Percentiles rank a stretch among this genome's conserved stretches.
These are phyloP conservation scores for Dysidea cf. avara DNA, from an alignment of 37 sponge, comb jelly and placozoan species.

Conservation along the genomic window DNA sequence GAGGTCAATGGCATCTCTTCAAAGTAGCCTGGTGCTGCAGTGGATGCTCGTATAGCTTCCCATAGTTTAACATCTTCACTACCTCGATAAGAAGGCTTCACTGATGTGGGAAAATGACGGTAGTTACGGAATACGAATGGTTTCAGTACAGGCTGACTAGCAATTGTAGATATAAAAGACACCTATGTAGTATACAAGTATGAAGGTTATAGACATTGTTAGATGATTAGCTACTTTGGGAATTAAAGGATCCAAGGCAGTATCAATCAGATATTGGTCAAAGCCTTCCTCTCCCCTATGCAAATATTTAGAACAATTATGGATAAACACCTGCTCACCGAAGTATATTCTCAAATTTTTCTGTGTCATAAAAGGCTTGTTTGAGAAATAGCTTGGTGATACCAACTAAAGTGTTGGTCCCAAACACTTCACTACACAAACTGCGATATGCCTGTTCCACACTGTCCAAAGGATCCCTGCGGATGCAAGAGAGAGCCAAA, in stretches of 20 bases:
- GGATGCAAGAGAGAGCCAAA: slow-evolving; percentile 41
- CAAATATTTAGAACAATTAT: background rate
- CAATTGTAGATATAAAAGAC: slow-evolving; percentile 69
- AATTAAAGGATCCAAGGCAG: slow-evolving; percentile 22
- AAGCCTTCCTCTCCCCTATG: slow-evolving; percentile 12
- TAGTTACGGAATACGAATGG: slow-evolving; percentile 88
- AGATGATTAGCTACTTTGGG: slow-evolving; percentile 37
- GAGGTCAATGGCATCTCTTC: slow-evolving; percentile 65
- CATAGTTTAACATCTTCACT: slow-evolving; percentile 40
- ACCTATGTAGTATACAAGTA: slow-evolving; percentile 50
- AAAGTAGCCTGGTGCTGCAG: slow-evolving; percentile 91
- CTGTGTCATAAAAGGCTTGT: slow-evolving; percentile 74
- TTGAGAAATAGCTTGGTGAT: slow-evolving; percentile 61
- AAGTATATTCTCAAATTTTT: slow-evolving; percentile 41
- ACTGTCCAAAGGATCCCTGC: slow-evolving; percentile 3
- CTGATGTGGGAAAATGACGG: slow-evolving; percentile 42
- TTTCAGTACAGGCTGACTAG: slow-evolving; percentile 58
- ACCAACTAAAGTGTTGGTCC: slow-evolving; percentile 69
- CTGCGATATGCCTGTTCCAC: slow-evolving; percentile 28
- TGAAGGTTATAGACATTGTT: slow-evolving; percentile 8
- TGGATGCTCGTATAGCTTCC: slow-evolving; percentile 84
- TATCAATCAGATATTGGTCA: slow-evolving; percentile 33
- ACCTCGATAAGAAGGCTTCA: slow-evolving; percentile 35
- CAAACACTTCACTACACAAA: slow-evolving; percentile 63
- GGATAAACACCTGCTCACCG: slow-evolving; percentile 26